These are phyloP conservation scores for Drosophila subpulchrella DNA, from an alignment of 1,140 invertebrate genomes.

Conservation along the genomic window DNA sequence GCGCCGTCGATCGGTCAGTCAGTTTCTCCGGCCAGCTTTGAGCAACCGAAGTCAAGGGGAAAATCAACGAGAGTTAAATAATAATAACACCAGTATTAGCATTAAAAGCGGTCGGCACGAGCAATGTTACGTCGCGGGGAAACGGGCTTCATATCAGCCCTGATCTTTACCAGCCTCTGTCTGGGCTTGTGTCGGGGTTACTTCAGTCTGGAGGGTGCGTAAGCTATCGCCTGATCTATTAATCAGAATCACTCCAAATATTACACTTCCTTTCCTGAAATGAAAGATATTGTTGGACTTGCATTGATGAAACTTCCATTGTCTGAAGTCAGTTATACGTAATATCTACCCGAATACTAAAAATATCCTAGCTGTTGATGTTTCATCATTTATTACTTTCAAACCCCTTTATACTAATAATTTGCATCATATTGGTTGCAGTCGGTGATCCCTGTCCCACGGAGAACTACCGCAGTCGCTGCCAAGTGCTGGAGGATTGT, in stretches of 20 bases:
- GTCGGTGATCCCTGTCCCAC: conserved; percentile 68
- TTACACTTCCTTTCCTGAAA: too few species aligned
- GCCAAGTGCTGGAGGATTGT: conserved; percentile 49
- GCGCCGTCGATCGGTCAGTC: conserved; percentile 29
- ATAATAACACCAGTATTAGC: not conserved
- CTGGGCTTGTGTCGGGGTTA: conserved; percentile 40
- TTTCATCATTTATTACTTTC: not conserved
- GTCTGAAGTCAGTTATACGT: too few species aligned
- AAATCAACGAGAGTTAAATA: conserved; percentile 1
- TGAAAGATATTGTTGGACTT: not conserved
- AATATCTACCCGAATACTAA: too few species aligned
- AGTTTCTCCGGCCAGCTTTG: not conserved
- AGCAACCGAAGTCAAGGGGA: not conserved
- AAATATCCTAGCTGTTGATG: too few species aligned
- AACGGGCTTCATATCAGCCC: conserved; percentile 2
- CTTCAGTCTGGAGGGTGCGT: conserved; percentile 61
- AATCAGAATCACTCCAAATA: not conserved
- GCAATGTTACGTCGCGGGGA: conserved; percentile 39
- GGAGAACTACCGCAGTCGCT: conserved; percentile 49
- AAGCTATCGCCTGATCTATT: not conserved
- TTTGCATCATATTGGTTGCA: not conserved
- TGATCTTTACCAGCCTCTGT: conserved; percentile 40
- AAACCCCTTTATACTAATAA: too few species aligned
- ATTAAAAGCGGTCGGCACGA: conserved; percentile 10
- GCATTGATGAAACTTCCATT: not conserved